phyloP scores from a whole-genome alignment of 2,888 invertebrate species.

The Portevinia maculata region DNA sequence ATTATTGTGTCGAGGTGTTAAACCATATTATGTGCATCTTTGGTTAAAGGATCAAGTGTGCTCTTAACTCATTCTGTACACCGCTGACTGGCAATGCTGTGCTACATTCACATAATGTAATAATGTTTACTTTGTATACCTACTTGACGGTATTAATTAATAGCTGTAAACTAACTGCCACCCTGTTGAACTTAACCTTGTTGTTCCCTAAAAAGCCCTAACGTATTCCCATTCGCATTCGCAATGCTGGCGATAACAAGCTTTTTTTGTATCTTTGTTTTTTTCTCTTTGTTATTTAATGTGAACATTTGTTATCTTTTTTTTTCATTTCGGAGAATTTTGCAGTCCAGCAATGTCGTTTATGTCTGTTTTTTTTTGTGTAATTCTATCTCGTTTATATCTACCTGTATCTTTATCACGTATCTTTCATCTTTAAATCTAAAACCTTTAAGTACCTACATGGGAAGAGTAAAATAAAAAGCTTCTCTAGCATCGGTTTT shows the following conservation, averaged over 20 bases:
- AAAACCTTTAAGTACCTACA: slow-evolving; percentile 35
- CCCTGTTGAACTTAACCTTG: slow-evolving; percentile 22
- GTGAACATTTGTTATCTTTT: background rate
- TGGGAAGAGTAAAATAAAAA: slow-evolving; percentile 27
- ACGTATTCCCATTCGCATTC: slow-evolving; percentile 10
- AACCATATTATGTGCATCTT: slow-evolving; percentile 10
- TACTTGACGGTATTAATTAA: slow-evolving; percentile 21
- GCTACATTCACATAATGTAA: no score
- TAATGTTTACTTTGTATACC: no score
- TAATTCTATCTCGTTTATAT: slow-evolving; percentile 59
- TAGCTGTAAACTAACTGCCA: slow-evolving; percentile 1
- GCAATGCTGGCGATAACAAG: background rate
- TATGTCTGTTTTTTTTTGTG: slow-evolving; percentile 58
- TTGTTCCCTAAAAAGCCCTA: slow-evolving; percentile 20
- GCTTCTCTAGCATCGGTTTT: slow-evolving; percentile 50
- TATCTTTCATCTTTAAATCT: slow-evolving; percentile 52
- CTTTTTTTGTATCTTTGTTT: slow-evolving; percentile 5
- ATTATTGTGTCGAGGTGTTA: slow-evolving; percentile 34
- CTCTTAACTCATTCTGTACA: no score
- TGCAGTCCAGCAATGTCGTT: slow-evolving; percentile 43
- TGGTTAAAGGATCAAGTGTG: slow-evolving; percentile 4
- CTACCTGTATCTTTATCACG: slow-evolving; percentile 61
- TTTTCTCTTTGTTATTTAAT: slow-evolving; percentile 28
- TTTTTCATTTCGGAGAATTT: slow-evolving; percentile 56
- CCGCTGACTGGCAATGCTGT: background rate